Percentiles rank a stretch among this genome's conserved stretches.
These are phyloP conservation scores for Hybognathus amarus DNA, from an alignment of 2,797 vertebrate species.

Conservation along the genomic window DNA sequence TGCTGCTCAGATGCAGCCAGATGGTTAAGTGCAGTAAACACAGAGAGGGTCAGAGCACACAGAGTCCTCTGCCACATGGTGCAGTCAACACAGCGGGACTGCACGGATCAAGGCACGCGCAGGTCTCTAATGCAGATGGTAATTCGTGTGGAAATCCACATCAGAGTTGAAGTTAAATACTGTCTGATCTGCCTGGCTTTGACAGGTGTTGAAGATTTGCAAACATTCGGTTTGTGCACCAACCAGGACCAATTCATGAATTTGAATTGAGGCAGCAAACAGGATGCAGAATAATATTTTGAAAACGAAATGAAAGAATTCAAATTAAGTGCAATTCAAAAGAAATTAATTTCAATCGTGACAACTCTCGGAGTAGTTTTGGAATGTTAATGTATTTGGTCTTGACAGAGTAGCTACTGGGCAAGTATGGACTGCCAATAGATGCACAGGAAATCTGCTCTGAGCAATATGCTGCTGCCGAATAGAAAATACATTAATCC, in stretches of 20 bases:
- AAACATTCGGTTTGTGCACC: neutral
- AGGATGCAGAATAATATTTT: neutral
- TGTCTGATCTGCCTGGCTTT: slow-evolving; percentile 49
- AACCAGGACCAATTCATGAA: neutral
- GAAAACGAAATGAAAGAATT: neutral
- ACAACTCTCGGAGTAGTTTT: neutral
- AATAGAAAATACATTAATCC: neutral
- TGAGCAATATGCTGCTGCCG: neutral
- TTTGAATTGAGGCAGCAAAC: slow-evolving; percentile 7
- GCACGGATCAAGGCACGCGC: slow-evolving; percentile 34
- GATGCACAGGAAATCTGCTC: neutral
- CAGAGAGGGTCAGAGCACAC: slow-evolving; percentile 63
- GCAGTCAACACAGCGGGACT: slow-evolving; percentile 49
- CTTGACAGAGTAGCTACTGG: neutral
- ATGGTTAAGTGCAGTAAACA: slow-evolving; percentile 74
- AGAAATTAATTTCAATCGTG: neutral
- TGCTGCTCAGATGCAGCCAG: slow-evolving; percentile 69
- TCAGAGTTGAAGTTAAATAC: slow-evolving; percentile 29
- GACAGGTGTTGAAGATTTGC: slow-evolving; percentile 37
- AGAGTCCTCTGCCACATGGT: slow-evolving; percentile 66
- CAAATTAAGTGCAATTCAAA: neutral
- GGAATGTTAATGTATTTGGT: neutral
- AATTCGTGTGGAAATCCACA: slow-evolving; percentile 31
- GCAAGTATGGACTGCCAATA: neutral
- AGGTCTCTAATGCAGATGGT: slow-evolving; percentile 41